phyloP scores from a whole-genome alignment of 2,888 invertebrate genomes.

The Invenusta paracnida region DNA sequence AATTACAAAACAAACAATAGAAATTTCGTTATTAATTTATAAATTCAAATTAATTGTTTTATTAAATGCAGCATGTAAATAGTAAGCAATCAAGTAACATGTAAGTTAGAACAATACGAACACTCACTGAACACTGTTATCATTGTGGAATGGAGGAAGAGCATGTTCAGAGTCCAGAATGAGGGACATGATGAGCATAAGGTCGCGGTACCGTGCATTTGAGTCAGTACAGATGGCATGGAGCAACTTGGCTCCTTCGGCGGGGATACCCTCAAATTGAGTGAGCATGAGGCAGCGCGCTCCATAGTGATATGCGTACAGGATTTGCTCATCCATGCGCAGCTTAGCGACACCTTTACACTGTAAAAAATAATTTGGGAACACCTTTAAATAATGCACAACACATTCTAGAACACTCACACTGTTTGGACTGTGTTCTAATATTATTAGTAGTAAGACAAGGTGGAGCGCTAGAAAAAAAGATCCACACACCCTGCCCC shows the following conservation, averaged over 20 bases:
- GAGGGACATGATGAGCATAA: background rate
- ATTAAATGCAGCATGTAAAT: no score
- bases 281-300: constrained; percentile 15
- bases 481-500: background rate
- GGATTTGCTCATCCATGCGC: background rate
- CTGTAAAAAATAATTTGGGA: background rate
- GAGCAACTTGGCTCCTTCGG: background rate
- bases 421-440: no score
- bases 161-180: background rate
- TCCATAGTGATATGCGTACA: background rate
- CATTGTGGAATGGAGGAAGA: background rate
- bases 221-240: background rate
- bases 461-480: no score
- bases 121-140: background rate
- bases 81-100: background rate
- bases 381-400: no score
- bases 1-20: no score
- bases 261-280: background rate
- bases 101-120: background rate
- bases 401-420: no score
- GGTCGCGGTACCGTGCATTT: background rate
- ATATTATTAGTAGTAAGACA: no score
- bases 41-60: no score
- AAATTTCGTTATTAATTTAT: no score
- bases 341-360: background rate